A percentile compares a stretch with the other conserved stretches of the same genome.
phyloP scores from a whole-genome alignment of 2,797 vertebrate genomes.

The Spea hammondii region DNA sequence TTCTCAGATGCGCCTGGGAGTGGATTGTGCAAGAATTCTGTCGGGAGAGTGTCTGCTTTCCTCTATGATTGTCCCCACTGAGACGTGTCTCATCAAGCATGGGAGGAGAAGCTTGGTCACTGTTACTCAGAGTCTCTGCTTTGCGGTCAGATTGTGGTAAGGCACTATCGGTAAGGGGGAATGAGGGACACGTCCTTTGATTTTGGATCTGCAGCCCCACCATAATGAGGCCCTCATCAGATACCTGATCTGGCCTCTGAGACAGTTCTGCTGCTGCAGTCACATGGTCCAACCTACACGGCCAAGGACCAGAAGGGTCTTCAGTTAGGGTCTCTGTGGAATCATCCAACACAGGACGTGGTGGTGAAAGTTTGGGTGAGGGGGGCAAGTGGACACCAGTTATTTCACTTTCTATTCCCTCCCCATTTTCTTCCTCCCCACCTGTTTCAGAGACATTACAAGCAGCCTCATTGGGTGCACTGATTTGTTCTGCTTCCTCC shows the following conservation, averaged over 20 bases:
- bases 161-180: constrained; percentile 79
- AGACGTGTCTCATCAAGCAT: constrained; percentile 67
- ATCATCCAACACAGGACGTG: constrained; percentile 73
- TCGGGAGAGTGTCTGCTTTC: constrained; percentile 75
- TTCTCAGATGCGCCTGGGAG: constrained; percentile 73
- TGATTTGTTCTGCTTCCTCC: background rate
- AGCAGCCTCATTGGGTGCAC: constrained; percentile 19
- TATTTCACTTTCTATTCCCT: constrained; percentile 55
- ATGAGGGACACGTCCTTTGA: constrained; percentile 59
- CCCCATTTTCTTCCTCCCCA: constrained; percentile 43
- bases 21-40: constrained; percentile 87
- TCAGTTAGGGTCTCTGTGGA: constrained; percentile 86
- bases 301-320: constrained; percentile 57
- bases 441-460: constrained; percentile 47
- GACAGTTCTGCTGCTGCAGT: constrained; percentile 53
- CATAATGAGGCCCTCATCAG: constrained; percentile 61
- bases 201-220: constrained; percentile 68
- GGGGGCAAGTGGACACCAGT: constrained; percentile 50
- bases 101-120: constrained; percentile 63
- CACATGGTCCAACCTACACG: constrained; percentile 53
- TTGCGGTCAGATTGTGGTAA: constrained; percentile 75
- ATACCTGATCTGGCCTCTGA: constrained; percentile 39
- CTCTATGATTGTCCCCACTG: constrained; percentile 67
- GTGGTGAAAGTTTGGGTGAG: constrained; percentile 56
- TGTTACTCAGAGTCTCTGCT: constrained; percentile 72